Conservation (phyloP, 2,888 invertebrate genomes). For the Andrena bicolor region DNA sequence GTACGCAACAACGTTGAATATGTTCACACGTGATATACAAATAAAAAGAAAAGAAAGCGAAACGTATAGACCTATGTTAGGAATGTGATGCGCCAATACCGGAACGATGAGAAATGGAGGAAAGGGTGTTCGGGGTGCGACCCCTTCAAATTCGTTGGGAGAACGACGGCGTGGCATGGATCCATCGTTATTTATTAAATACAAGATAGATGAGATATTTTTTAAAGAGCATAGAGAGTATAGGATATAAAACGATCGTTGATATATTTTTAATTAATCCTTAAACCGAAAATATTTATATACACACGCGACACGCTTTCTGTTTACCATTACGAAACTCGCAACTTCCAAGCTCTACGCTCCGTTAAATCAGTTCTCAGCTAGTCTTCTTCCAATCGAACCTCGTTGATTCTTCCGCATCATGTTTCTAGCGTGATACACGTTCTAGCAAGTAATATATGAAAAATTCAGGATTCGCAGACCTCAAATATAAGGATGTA, state of each 20-base stretch:
- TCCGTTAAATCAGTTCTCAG: slow-evolving; percentile 4
- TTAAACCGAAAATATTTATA: slow-evolving; percentile 19
- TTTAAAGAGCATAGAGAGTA: slow-evolving; percentile 39
- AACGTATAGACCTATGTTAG: slow-evolving; percentile 63
- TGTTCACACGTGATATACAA: slow-evolving; percentile 56
- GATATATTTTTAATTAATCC: slow-evolving; percentile 42
- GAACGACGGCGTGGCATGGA: slow-evolving; percentile 43
- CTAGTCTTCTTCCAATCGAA: slow-evolving; percentile 53
- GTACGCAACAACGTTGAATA: slow-evolving; percentile 44
- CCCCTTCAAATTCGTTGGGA: slow-evolving; percentile 36
- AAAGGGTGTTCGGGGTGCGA: slow-evolving; percentile 1
- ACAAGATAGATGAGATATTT: slow-evolving; percentile 55
- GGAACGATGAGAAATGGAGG: slow-evolving; percentile 8
- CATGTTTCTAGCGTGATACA: slow-evolving; percentile 64
- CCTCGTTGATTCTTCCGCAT: slow-evolving; percentile 55
- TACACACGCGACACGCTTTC: not conserved
- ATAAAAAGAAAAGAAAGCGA: slow-evolving; percentile 28
- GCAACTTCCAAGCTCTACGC: not conserved
- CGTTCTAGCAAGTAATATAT: slow-evolving; percentile 75
- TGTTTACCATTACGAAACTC: not conserved
- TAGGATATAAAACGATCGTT: slow-evolving; percentile 19
- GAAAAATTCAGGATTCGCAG: slow-evolving; percentile 84
- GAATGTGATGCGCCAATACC: slow-evolving; percentile 65
- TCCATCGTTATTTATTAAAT: slow-evolving; percentile 45
- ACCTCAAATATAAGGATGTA: slow-evolving; percentile 83